These are phyloP conservation scores for Drosophila limbata DNA, from an alignment of 2,888 invertebrate species.

Conservation along the genomic window DNA sequence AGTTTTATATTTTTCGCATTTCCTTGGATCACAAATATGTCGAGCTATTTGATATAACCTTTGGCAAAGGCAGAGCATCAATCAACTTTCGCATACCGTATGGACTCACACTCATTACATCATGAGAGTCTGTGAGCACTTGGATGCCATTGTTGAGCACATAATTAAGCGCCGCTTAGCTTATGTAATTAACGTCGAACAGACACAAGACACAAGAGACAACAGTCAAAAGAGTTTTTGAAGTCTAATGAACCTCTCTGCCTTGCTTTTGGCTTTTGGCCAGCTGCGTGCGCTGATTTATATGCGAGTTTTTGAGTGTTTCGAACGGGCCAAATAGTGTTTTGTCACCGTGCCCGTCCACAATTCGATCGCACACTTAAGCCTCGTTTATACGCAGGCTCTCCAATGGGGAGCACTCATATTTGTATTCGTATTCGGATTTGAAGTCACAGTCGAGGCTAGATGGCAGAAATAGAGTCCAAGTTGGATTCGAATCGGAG, in stretches of 20 bases:
- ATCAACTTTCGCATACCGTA: constrained; percentile 66
- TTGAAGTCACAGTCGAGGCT: constrained; percentile 28
- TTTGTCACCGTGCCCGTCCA: constrained; percentile 73
- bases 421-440: constrained; percentile 47
- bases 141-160: constrained; percentile 74
- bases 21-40: neutral
- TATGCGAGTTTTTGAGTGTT: constrained; percentile 66
- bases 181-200: constrained; percentile 73
- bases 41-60: constrained; percentile 10
- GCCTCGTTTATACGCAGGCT: constrained; percentile 67
- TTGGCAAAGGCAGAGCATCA: constrained; percentile 38
- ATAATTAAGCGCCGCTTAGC: constrained; percentile 79
- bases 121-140: constrained; percentile 65
- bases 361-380: constrained; percentile 73
- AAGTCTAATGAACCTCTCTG: constrained; percentile 71
- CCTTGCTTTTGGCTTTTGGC: constrained; percentile 16
- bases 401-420: constrained; percentile 52
- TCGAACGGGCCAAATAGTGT: constrained; percentile 64
- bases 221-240: constrained; percentile 29
- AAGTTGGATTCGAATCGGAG: constrained; percentile 9
- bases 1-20: neutral
- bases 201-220: constrained; percentile 10
- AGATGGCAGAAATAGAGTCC: constrained; percentile 11
- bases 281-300: constrained; percentile 75
- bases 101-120: constrained; percentile 57